Conservation (phyloP, 1,140 invertebrate genomes). For the Drosophila kurseongensis region DNA sequence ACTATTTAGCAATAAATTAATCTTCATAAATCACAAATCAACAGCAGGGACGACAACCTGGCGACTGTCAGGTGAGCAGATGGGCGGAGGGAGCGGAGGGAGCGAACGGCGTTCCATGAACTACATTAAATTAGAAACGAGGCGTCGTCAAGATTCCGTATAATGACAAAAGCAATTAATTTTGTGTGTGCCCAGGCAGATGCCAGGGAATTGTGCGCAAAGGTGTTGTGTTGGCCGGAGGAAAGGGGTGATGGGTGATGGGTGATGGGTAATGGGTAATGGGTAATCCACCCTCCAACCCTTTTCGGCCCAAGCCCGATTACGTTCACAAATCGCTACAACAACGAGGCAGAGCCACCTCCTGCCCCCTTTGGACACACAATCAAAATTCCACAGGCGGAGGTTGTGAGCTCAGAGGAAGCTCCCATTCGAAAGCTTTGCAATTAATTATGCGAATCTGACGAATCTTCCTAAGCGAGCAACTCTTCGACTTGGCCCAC, state of each 20-base stretch:
- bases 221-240: slow-evolving; percentile 51
- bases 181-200: slow-evolving; percentile 73
- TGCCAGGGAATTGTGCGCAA: slow-evolving; percentile 51
- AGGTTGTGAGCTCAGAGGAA: slow-evolving; percentile 57
- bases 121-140: slow-evolving; percentile 82
- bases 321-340: slow-evolving; percentile 82
- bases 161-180: slow-evolving; percentile 85
- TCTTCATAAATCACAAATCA: slow-evolving; percentile 84
- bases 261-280: too few species aligned
- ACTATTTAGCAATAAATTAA: slow-evolving; percentile 84
- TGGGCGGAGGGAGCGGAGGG: slow-evolving; percentile 2
- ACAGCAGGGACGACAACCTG: slow-evolving; percentile 60
- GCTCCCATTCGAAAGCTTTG: slow-evolving; percentile 62
- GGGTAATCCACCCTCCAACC: background rate
- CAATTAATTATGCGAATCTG: slow-evolving; percentile 84
- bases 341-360: background rate
- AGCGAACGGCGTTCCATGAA: slow-evolving; percentile 48
- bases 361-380: slow-evolving; percentile 48
- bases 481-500: slow-evolving; percentile 74
- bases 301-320: slow-evolving; percentile 46
- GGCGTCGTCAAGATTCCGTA: slow-evolving; percentile 82
- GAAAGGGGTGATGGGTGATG: slow-evolving; percentile 22
- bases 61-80: slow-evolving; percentile 8
- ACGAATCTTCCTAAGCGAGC: slow-evolving; percentile 76
- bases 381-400: slow-evolving; percentile 80